phyloP scores from a whole-genome alignment of 2,888 invertebrate species.

The Chrysina gloriosa region DNA sequence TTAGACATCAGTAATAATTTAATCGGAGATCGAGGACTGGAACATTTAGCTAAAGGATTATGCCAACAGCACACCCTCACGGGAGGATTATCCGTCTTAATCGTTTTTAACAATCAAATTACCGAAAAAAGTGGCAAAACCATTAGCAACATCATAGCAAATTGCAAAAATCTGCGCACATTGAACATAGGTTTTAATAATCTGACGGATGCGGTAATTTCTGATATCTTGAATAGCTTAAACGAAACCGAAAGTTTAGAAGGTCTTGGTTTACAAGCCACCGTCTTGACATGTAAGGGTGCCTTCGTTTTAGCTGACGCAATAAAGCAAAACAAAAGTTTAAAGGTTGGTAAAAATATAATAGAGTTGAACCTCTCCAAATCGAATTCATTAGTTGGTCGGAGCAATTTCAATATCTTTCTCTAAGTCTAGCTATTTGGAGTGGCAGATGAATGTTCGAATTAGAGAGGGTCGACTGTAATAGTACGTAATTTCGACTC shows the following conservation, averaged over 20 bases:
- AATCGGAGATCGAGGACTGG: conserved; percentile 61
- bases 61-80: conserved; percentile 53
- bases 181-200: conserved; percentile 61
- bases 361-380: too few relatives aligned
- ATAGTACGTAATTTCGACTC: too few relatives aligned
- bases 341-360: conserved; percentile 57
- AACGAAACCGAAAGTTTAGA: conserved; percentile 54
- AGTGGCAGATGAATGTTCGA: too few relatives aligned
- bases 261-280: conserved; percentile 61
- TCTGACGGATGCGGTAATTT: conserved; percentile 59
- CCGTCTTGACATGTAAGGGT: conserved; percentile 60
- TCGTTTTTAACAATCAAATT: conserved; percentile 61
- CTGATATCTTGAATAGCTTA: conserved; percentile 54
- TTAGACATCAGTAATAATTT: conserved; percentile 61
- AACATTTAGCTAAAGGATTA: conserved; percentile 59
- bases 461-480: too few relatives aligned
- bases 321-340: conserved; percentile 56
- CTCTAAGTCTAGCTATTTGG: too few relatives aligned
- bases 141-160: conserved; percentile 58
- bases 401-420: too few relatives aligned
- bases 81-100: conserved; percentile 57
- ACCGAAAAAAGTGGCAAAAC: conserved; percentile 60
- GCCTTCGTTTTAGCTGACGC: conserved; percentile 55
- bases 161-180: conserved; percentile 59
- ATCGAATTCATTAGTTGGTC: neutral